These are phyloP conservation scores for Drosophila neotestacea DNA, from an alignment of 2,888 invertebrate genomes.

Conservation along the genomic window DNA sequence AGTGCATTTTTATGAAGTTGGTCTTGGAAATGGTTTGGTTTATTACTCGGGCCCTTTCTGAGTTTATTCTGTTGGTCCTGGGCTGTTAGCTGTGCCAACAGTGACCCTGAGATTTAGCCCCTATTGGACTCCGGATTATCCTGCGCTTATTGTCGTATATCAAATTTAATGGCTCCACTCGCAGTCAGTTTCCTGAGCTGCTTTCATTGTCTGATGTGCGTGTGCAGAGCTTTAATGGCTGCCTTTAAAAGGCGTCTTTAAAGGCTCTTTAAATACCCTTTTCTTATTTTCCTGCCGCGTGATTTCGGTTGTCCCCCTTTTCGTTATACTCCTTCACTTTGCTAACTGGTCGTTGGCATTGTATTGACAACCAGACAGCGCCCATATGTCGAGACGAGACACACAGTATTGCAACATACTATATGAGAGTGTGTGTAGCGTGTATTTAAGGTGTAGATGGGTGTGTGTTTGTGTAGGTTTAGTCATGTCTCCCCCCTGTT, in stretches of 20 bases:
- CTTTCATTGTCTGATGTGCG: constrained; percentile 52
- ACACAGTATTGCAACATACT: constrained; percentile 10
- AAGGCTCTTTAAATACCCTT: constrained; percentile 11
- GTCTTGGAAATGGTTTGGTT: constrained; percentile 24
- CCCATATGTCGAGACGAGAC: constrained; percentile 50
- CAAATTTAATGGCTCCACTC: constrained; percentile 72
- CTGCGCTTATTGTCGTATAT: constrained; percentile 76
- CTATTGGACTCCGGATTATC: constrained; percentile 60
- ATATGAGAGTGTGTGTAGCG: background rate
- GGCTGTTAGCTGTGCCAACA: constrained; percentile 9
- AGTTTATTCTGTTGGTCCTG: background rate
- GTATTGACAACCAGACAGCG: constrained; percentile 57
- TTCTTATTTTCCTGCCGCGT: background rate
- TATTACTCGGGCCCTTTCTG: constrained; percentile 21
- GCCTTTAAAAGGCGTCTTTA: constrained; percentile 31
- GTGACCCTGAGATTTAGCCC: constrained; percentile 19
- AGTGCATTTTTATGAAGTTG: constrained; percentile 17
- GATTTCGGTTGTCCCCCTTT: background rate
- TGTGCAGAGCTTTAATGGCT: constrained; percentile 59
- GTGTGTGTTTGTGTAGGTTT: constrained; percentile 2
- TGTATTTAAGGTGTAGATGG: background rate
- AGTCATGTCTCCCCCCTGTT: constrained; percentile 18
- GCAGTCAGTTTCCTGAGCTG: constrained; percentile 61
- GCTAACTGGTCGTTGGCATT: constrained; percentile 43
- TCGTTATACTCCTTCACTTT: background rate